Evolutionary conservation across 2,888 invertebrate genomes (phyloP).

Genomic region (Quadriops clusia): DNA sequence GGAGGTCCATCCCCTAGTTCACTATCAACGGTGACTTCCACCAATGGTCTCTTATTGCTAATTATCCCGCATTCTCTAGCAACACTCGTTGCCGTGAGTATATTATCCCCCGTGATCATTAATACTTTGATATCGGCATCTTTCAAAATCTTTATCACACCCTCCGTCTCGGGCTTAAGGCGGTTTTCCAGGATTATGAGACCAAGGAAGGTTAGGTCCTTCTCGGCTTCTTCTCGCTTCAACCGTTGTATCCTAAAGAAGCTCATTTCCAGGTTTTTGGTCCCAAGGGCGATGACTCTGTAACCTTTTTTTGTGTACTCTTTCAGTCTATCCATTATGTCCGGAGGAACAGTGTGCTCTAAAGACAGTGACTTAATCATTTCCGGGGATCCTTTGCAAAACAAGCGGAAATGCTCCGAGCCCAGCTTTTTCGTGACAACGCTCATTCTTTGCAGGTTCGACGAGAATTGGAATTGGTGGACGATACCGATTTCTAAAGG

Average conservation of each 20-base stretch:
- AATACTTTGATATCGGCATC: constrained; percentile 79
- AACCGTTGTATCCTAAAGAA: constrained; percentile 45
- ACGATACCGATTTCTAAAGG: constrained; percentile 48
- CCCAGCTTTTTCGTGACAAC: constrained; percentile 68
- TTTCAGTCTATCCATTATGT: constrained; percentile 61
- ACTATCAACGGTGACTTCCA: no score
- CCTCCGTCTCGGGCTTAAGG: constrained; percentile 74
- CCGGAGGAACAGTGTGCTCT: constrained; percentile 61
- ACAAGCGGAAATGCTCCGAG: constrained; percentile 63
- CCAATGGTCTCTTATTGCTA: no score
- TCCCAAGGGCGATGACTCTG: constrained; percentile 79
- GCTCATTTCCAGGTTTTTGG: constrained; percentile 47
- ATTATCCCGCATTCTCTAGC: constrained; percentile 84
- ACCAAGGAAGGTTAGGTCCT: constrained; percentile 68
- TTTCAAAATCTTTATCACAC: constrained; percentile 64
- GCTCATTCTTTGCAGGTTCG: constrained; percentile 78
- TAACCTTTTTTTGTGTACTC: constrained; percentile 84
- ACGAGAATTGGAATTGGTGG: constrained; percentile 68
- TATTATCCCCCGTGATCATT: constrained; percentile 93
- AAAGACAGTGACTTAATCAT: constrained; percentile 68
- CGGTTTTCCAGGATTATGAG: constrained; percentile 91
- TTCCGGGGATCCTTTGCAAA: constrained; percentile 90
- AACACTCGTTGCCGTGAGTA: constrained; percentile 85
- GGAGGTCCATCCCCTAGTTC: no score
- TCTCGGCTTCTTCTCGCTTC: constrained; percentile 68